A percentile compares a stretch with the other conserved stretches of the same genome.
Evolutionary conservation across 2,888 invertebrate genomes (phyloP).

Genomic region (Ophion ventricosus): DNA sequence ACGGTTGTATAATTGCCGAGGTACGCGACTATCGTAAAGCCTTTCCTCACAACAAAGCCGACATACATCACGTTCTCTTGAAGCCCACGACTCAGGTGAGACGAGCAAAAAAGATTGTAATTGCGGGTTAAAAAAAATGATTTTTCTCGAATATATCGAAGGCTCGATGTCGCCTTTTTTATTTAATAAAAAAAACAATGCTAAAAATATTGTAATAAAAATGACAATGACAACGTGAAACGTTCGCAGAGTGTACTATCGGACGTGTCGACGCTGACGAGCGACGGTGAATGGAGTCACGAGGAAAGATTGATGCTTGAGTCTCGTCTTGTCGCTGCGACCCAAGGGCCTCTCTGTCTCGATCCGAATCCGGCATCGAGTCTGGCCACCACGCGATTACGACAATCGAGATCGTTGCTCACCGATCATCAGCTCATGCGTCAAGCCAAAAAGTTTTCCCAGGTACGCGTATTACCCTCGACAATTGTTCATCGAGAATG

Average conservation of each 20-base stretch:
- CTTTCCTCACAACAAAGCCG: slow-evolving; percentile 90
- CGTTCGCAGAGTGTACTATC: slow-evolving; percentile 80
- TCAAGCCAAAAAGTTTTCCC: slow-evolving; percentile 91
- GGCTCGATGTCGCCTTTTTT: no score
- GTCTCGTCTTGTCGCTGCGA: slow-evolving; percentile 93
- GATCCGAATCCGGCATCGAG: slow-evolving; percentile 94
- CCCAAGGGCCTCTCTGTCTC: slow-evolving; percentile 93
- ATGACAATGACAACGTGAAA: no score
- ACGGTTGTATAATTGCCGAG: slow-evolving; percentile 96
- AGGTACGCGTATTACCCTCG: slow-evolving; percentile 83
- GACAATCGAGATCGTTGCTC: slow-evolving; percentile 89
- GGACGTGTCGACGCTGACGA: slow-evolving; percentile 81
- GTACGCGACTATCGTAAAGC: slow-evolving; percentile 94
- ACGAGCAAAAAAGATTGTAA: slow-evolving; percentile 12
- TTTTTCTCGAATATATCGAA: background rate
- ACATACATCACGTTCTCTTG: slow-evolving; percentile 93
- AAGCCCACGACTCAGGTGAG: slow-evolving; percentile 93
- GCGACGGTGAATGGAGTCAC: slow-evolving; percentile 86
- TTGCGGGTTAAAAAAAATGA: background rate
- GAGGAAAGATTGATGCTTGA: slow-evolving; percentile 92
- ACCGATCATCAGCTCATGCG: slow-evolving; percentile 90
- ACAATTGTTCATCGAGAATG: background rate
- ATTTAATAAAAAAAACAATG: no score
- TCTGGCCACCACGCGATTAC: slow-evolving; percentile 89
- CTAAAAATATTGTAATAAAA: no score